These are phyloP conservation scores for Alcedo atthis DNA, from an alignment of 2,797 vertebrate genomes.

Conservation along the genomic window DNA sequence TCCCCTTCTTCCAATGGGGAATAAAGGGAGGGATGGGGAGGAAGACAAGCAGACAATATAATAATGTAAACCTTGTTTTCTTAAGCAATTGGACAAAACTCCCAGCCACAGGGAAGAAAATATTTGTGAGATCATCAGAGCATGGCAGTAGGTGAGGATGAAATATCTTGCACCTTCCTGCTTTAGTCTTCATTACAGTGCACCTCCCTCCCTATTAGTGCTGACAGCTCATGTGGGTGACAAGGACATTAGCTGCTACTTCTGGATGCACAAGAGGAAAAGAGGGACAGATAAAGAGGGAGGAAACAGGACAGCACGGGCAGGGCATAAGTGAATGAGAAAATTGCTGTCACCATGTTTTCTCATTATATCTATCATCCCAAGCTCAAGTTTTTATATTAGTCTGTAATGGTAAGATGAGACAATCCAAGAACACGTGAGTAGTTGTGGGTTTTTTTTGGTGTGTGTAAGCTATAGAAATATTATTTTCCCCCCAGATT, in stretches of 20 bases:
- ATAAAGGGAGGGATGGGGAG: background rate
- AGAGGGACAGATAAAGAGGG: background rate
- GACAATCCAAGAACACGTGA: background rate
- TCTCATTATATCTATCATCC: background rate
- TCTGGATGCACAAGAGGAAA: background rate
- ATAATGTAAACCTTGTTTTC: background rate
- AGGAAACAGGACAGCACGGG: background rate
- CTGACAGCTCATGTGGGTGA: fast-evolving
- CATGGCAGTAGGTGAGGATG: background rate
- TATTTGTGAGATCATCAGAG: background rate
- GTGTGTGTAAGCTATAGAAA: background rate
- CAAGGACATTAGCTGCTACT: background rate
- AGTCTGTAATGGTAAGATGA: background rate
- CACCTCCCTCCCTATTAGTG: background rate
- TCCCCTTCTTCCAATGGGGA: background rate
- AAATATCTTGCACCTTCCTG: background rate
- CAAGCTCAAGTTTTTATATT: background rate
- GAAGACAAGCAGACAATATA: background rate
- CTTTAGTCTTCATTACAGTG: background rate
- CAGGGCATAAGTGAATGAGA: background rate
- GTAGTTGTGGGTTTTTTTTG: background rate
- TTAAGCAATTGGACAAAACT: background rate
- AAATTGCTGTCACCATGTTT: background rate
- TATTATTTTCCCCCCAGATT: background rate
- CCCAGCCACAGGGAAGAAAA: background rate